Percentiles rank a stretch among this genome's conserved stretches.
Conservation (phyloP, 2,797 vertebrate species). For the Myiotriccus ornatus region DNA sequence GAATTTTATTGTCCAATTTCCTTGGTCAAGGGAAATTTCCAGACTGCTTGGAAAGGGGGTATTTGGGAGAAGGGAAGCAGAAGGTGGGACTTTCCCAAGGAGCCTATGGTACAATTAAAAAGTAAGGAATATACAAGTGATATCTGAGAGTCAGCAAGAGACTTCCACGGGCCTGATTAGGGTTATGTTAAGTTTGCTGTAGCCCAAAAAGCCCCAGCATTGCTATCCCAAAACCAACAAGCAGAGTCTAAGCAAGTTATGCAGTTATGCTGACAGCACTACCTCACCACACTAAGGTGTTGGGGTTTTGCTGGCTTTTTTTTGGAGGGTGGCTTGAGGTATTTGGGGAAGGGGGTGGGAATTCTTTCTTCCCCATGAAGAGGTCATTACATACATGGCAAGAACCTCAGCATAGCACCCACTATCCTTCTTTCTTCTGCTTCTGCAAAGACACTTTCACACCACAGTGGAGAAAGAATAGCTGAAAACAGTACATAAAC, state of each 20-base stretch:
- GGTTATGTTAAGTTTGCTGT: not conserved
- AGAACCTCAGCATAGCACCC: not conserved
- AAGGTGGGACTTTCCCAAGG: not conserved
- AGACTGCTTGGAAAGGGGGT: fast-evolving
- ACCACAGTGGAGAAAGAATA: not conserved
- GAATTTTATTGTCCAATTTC: not conserved
- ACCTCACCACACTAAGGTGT: not conserved
- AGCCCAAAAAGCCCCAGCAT: not conserved
- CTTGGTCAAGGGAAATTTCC: not conserved
- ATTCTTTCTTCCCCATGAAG: not conserved
- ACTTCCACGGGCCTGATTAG: not conserved
- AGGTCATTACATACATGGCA: not conserved
- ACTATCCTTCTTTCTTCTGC: not conserved
- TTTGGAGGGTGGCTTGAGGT: not conserved
- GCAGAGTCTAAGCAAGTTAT: not conserved
- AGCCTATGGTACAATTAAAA: not conserved
- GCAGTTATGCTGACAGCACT: not conserved
- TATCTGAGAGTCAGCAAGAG: not conserved
- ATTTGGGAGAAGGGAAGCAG: not conserved
- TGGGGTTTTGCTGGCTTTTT: not conserved
- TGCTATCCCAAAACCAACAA: not conserved
- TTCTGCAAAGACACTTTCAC: not conserved
- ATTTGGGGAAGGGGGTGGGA: not conserved
- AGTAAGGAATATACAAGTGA: not conserved
- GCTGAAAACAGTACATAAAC: not conserved